Evolutionary conservation across 2,888 invertebrate species (phyloP).

Genomic region (Dendrolimus pini): DNA sequence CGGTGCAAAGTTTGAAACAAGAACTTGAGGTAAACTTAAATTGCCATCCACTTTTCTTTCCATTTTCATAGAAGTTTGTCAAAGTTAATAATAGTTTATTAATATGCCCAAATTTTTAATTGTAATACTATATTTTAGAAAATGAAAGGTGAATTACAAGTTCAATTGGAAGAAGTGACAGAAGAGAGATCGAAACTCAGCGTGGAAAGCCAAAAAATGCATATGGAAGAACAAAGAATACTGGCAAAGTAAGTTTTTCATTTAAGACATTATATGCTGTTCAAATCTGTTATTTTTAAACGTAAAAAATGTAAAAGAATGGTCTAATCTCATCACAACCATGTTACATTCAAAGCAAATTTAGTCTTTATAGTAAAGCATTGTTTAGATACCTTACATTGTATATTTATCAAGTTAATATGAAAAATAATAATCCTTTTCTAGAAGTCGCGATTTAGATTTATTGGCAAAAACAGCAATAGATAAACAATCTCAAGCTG

Average conservation of each 20-base stretch:
- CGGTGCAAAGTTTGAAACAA: constrained; percentile 49
- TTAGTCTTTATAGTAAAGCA: no score
- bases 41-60: no score
- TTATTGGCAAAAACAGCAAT: constrained; percentile 73
- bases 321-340: no score
- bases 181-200: constrained; percentile 59
- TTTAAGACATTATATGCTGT: background rate
- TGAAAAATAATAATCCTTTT: constrained; percentile 10
- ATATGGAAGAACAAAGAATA: constrained; percentile 62
- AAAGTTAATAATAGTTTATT: no score
- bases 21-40: constrained; percentile 50
- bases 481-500: constrained; percentile 77
- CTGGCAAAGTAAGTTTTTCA: constrained; percentile 47
- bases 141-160: constrained; percentile 60
- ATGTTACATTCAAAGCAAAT: no score
- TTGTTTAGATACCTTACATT: no score
- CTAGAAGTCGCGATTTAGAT: constrained; percentile 66
- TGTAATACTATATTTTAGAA: constrained; percentile 33
- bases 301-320: no score
- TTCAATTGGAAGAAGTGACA: constrained; percentile 56
- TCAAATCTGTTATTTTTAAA: no score
- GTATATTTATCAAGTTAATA: background rate
- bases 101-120: no score
- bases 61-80: no score
- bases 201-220: constrained; percentile 56